Conservation (phyloP, 2,113 vertebrate genomes). For the Pygoscelis antarcticus region DNA sequence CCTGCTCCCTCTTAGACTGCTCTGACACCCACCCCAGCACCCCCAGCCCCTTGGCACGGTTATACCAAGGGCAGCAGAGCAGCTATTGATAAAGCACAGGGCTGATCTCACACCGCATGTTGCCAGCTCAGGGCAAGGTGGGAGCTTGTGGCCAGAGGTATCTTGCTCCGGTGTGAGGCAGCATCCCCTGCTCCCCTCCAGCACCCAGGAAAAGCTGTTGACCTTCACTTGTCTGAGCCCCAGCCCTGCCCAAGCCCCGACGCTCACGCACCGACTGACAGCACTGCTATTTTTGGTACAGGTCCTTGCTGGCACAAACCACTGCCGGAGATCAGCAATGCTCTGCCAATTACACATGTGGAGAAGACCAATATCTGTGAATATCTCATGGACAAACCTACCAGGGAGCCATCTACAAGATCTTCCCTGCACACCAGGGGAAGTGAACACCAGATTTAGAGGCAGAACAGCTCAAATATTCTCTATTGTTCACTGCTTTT, state of each 20-base stretch:
- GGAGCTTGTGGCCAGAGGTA: not conserved
- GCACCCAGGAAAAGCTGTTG: not conserved
- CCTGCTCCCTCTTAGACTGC: not conserved
- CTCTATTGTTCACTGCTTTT: slow-evolving; percentile 1
- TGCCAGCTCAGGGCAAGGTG: not conserved
- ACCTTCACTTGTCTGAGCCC: not conserved
- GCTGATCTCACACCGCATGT: fast-evolving
- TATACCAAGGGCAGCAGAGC: not conserved
- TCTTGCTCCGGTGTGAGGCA: not conserved
- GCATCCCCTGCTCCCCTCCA: not conserved
- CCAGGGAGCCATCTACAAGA: not conserved
- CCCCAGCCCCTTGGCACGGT: not conserved
- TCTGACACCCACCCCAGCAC: not conserved
- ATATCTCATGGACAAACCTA: not conserved
- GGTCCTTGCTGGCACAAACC: not conserved
- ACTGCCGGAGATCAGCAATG: not conserved
- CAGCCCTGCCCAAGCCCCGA: fast-evolving
- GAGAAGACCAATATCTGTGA: not conserved
- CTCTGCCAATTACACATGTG: not conserved
- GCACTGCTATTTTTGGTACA: not conserved
- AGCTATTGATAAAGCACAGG: not conserved
- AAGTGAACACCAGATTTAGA: not conserved
- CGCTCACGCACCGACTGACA: not conserved
- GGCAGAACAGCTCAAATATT: not conserved
- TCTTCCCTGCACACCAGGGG: not conserved